Evolutionary conservation across 1,140 invertebrate genomes (phyloP).

Genomic region (Conopomorpha cramerella): DNA sequence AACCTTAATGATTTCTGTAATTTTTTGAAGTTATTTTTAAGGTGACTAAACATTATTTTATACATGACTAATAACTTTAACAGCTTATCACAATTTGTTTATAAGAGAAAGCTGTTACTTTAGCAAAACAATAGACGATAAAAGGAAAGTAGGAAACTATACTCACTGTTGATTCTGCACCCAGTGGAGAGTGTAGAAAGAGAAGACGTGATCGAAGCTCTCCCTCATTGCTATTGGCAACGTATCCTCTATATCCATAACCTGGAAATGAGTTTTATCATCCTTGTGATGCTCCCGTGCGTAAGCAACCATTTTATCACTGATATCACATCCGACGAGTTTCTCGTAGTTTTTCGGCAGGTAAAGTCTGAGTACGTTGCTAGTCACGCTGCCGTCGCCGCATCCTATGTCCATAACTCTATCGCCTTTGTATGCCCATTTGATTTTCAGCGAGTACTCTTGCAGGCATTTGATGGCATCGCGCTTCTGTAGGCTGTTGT

Average conservation of each 20-base stretch:
- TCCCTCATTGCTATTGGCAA: slow-evolving; percentile 52
- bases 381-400: slow-evolving; percentile 76
- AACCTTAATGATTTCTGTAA: too few relatives aligned
- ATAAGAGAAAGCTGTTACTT: too few relatives aligned
- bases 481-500: slow-evolving; percentile 68
- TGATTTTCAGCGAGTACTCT: slow-evolving; percentile 64
- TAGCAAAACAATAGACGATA: too few relatives aligned
- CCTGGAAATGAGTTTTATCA: slow-evolving; percentile 61
- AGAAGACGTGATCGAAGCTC: slow-evolving; percentile 74
- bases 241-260: slow-evolving; percentile 68
- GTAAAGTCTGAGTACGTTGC: slow-evolving; percentile 67
- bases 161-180: slow-evolving; percentile 73
- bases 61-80: too few relatives aligned
- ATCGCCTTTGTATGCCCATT: slow-evolving; percentile 60
- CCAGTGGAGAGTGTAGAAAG: slow-evolving; percentile 85
- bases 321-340: slow-evolving; percentile 70
- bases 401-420: slow-evolving; percentile 78
- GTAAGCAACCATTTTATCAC: slow-evolving; percentile 70
- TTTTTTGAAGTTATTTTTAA: too few relatives aligned
- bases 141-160: too few relatives aligned
- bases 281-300: slow-evolving; percentile 62
- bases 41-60: too few relatives aligned
- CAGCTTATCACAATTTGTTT: too few relatives aligned
- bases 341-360: slow-evolving; percentile 60
- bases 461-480: slow-evolving; percentile 70